Percentiles rank a stretch among this genome's conserved stretches.
Conservation (phyloP, 2,113 vertebrate species). For the Cepphus grylle region DNA sequence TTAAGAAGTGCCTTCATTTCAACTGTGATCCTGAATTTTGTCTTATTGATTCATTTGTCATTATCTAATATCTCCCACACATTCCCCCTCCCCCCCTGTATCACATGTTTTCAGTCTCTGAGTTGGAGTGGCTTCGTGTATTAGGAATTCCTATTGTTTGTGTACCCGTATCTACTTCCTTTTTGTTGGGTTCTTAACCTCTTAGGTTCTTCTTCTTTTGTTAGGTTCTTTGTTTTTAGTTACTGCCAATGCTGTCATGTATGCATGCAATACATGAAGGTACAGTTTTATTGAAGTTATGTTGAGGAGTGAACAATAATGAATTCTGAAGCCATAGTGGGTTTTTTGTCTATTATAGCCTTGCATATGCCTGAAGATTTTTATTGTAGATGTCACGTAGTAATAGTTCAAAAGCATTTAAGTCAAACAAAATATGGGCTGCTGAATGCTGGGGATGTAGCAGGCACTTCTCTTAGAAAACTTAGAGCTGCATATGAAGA, state of each 20-base stretch:
- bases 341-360: not conserved
- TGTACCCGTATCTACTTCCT: not conserved
- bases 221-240: not conserved
- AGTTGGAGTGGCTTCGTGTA: not conserved
- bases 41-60: not conserved
- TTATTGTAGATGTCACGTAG: not conserved
- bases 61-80: not conserved
- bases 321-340: not conserved
- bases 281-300: not conserved
- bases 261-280: not conserved
- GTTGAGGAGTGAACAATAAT: not conserved
- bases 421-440: not conserved
- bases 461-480: not conserved
- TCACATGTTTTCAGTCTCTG: not conserved
- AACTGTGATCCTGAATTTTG: not conserved
- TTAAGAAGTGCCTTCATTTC: not conserved
- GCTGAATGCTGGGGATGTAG: not conserved
- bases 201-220: not conserved
- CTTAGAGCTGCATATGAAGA: not conserved
- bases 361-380: not conserved
- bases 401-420: not conserved
- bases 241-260: not conserved
- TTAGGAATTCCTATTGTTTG: not conserved
- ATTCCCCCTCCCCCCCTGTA: not conserved
- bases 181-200: not conserved